phyloP scores from a whole-genome alignment of 2,888 invertebrate genomes.

The Punctoribates punctum region DNA sequence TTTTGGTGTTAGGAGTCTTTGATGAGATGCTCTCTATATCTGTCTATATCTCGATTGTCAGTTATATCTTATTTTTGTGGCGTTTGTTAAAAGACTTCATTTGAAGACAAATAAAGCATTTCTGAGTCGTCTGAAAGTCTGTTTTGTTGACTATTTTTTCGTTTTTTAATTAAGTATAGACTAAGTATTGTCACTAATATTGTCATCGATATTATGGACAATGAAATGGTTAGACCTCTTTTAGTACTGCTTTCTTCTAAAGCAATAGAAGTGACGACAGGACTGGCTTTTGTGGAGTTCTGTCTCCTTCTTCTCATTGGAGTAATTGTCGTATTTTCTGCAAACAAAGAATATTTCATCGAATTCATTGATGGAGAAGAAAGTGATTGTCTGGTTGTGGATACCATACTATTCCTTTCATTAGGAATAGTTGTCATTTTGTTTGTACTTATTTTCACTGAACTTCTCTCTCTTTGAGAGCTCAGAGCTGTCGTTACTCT shows the following conservation, averaged over 20 bases:
- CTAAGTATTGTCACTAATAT: not conserved
- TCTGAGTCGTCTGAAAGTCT: conserved; percentile 24
- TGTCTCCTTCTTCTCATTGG: conserved; percentile 18
- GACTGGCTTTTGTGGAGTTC: not conserved
- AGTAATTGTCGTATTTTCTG: conserved; percentile 5
- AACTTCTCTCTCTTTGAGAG: too few species aligned
- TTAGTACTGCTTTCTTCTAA: not conserved
- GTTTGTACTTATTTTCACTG: too few species aligned
- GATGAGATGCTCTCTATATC: too few species aligned
- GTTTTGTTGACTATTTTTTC: not conserved
- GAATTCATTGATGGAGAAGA: not conserved
- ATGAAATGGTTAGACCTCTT: not conserved
- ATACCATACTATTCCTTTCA: not conserved
- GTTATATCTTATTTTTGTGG: too few species aligned
- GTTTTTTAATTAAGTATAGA: not conserved
- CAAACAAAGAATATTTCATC: not conserved
- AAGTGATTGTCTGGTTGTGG: not conserved
- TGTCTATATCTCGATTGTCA: too few species aligned
- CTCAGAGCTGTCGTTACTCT: conserved; percentile 8
- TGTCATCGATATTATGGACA: not conserved
- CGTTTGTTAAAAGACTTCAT: not conserved
- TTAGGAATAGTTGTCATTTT: not conserved
- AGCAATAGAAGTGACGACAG: not conserved
- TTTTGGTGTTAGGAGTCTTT: too few species aligned
- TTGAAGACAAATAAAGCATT: conserved; percentile 3